Evolutionary conservation across 1,140 invertebrate species (phyloP).

Genomic region (Acarapis woodi): DNA sequence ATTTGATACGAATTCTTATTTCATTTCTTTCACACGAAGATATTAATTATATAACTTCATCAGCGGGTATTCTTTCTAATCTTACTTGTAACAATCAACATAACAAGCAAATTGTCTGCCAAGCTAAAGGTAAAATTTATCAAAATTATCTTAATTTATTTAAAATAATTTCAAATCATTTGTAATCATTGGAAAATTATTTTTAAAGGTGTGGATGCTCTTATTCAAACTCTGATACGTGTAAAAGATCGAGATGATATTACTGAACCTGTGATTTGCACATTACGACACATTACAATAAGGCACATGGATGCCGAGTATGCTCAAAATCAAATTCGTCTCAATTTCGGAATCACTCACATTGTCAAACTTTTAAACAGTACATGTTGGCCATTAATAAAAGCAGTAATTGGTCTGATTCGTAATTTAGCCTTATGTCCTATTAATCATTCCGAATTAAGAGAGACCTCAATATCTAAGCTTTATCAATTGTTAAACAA

Average conservation of each 20-base stretch:
- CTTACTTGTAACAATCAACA: conserved; percentile 95
- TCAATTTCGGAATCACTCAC: conserved; percentile 69
- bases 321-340: conserved; percentile 79
- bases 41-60: conserved; percentile 85
- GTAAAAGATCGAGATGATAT: conserved; percentile 92
- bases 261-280: conserved; percentile 88
- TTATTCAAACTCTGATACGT: conserved; percentile 72
- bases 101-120: conserved; percentile 77
- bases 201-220: conserved; percentile 73
- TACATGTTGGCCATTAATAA: conserved; percentile 72
- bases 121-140: too few species aligned
- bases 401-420: conserved; percentile 83
- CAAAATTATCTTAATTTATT: too few species aligned
- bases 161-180: too few species aligned
- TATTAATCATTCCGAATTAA: conserved; percentile 70
- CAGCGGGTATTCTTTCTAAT: conserved; percentile 90
- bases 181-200: too few species aligned
- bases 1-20: neutral
- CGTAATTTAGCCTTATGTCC: conserved; percentile 82
- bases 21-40: conserved; percentile 60
- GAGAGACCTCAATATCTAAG: conserved; percentile 77
- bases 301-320: conserved; percentile 78
- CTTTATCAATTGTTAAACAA: conserved; percentile 68
- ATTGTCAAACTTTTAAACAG: conserved; percentile 83
- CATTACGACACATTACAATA: conserved; percentile 76